Evolutionary conservation across 2,797 vertebrate species (phyloP), one percentile per base, ranked within the genome.

Genomic region (Dallia pectoralis): DNA sequence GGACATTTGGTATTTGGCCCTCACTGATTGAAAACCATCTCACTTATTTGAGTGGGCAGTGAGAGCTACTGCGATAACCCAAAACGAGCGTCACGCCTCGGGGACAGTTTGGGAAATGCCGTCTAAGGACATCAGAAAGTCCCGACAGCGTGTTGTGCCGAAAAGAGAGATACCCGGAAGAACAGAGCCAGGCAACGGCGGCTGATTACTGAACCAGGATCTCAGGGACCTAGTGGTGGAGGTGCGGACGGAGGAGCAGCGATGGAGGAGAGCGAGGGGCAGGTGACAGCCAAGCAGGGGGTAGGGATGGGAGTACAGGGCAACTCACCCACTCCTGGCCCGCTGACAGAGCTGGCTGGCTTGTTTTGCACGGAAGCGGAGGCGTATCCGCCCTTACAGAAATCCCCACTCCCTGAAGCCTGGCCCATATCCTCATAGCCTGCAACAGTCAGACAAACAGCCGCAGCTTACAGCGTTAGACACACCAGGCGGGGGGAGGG

Each of bases 401-500:
- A 95, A 93, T 94, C 94, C 93, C 93, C 93, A 89, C 92, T 93
- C 91, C 91, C 92, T 86, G 93, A 92, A 93, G 93, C 93, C 93
- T 94, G 93, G 93, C 93, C 91, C 93, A 95, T 91, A 93, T 95
- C 94, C 93, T 95, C 94, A 95, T 94, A 95, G 93, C 94, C 94
- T 95, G 94, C 91, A 94, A 95, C 92, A 93, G 91, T 93, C 92
- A 94, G 91, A 94, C 92, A 94, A 89, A 93, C 89, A 94, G 90
- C 88, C 89, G 78, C 90, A 91, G 90, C 92, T 92, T 91, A 93
- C 91, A 93, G 91, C 91, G 65, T 93, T 93, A 93, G 89, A 92
- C 88, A 91, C 92, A 93, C 90, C 91, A 91, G 90, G 91, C 91
- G 85, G 87, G 89, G 89, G 84, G 75, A 77, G 76, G 76, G 71